A percentile compares a stretch with the other conserved stretches of the same genome.
Conservation (phyloP, 2,888 invertebrate genomes). For the Oscheius sp. region DNA sequence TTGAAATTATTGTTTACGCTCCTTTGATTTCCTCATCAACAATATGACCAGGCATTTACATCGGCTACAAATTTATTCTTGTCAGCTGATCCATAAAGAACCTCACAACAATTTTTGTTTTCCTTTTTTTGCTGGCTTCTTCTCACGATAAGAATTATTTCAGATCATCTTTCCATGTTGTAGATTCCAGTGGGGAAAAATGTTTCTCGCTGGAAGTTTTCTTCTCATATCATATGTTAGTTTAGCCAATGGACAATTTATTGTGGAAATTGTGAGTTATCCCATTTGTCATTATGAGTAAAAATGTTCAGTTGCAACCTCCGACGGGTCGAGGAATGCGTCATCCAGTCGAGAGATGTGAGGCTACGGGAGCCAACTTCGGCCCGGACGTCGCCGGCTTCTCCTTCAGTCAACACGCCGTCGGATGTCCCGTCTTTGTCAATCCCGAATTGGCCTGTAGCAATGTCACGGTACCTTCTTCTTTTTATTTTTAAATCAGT, state of each 20-base stretch:
- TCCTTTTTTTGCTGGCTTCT: neutral
- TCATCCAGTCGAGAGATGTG: conserved; percentile 45
- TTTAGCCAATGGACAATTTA: conserved; percentile 18
- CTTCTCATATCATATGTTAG: neutral
- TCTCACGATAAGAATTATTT: neutral
- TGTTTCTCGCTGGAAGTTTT: conserved; percentile 11
- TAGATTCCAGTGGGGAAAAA: neutral
- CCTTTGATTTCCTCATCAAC: too few species aligned
- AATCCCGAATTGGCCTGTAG: conserved; percentile 63
- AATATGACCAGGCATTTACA: too few species aligned
- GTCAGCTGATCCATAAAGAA: neutral
- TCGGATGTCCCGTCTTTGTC: conserved; percentile 62
- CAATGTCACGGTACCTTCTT: conserved; percentile 50
- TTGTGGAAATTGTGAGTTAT: conserved; percentile 31
- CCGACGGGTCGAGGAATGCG: conserved; percentile 27
- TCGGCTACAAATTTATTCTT: too few species aligned
- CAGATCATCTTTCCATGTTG: neutral
- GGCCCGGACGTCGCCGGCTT: conserved; percentile 64
- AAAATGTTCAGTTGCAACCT: conserved; percentile 20
- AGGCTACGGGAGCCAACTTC: conserved; percentile 70
- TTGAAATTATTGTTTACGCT: too few species aligned
- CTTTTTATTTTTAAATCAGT: neutral
- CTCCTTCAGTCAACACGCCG: conserved; percentile 45
- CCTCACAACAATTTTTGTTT: neutral
- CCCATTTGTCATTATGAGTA: neutral